phyloP scores from a whole-genome alignment of 1,140 invertebrate species.

The Panagrolaimus sp. region DNA sequence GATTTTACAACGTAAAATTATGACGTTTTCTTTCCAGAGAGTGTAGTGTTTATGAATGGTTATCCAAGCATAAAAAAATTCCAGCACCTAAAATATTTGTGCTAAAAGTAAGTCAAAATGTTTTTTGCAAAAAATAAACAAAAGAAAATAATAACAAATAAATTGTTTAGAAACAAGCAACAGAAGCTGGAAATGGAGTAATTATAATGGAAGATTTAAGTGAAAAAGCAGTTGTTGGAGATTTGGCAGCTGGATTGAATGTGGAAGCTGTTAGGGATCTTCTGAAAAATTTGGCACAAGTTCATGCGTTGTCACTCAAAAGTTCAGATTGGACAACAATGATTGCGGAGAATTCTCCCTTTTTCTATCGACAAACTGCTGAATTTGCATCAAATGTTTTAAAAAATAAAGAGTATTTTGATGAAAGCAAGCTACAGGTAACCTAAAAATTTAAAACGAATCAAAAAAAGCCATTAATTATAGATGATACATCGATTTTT shows the following conservation, averaged over 20 bases:
- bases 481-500: not conserved
- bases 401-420: not conserved
- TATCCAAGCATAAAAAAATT: conserved; percentile 48
- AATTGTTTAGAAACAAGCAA: conserved; percentile 32
- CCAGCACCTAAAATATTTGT: conserved; percentile 49
- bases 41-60: conserved; percentile 53
- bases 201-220: conserved; percentile 54
- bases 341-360: conserved; percentile 18
- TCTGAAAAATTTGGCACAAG: conserved; percentile 35
- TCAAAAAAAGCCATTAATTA: too few relatives aligned
- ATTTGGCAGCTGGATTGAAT: conserved; percentile 37
- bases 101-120: conserved; percentile 39
- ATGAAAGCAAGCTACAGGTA: not conserved
- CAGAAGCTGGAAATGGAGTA: conserved; percentile 40
- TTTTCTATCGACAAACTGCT: conserved; percentile 32
- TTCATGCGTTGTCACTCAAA: conserved; percentile 36
- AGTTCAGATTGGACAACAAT: conserved; percentile 27
- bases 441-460: not conserved
- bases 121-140: conserved; percentile 4
- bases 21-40: conserved; percentile 27
- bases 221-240: conserved; percentile 36
- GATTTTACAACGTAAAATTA: not conserved
- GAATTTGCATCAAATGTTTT: conserved; percentile 18
- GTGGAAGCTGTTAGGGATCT: conserved; percentile 42
- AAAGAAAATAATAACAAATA: conserved; percentile 1